These are phyloP conservation scores for Girardinus metallicus DNA, from an alignment of 2,797 vertebrate genomes.

Conservation along the genomic window DNA sequence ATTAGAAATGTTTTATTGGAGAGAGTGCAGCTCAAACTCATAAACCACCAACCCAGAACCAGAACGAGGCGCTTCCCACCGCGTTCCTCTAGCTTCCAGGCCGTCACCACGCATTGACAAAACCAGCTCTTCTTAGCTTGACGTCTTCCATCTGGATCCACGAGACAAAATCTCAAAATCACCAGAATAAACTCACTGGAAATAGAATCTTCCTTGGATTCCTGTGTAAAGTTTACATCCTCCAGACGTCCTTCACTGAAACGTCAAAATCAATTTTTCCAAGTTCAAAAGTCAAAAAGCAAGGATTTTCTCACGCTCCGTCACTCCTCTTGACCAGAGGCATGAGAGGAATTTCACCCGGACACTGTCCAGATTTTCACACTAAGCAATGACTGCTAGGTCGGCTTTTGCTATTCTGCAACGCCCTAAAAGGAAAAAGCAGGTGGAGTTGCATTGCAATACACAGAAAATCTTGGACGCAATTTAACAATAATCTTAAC, in stretches of 20 bases:
- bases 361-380: background rate
- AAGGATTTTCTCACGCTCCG: background rate
- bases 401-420: background rate
- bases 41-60: background rate
- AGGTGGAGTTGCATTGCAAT: background rate
- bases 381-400: background rate
- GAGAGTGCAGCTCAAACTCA: background rate
- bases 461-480: background rate
- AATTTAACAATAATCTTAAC: too few species aligned
- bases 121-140: background rate
- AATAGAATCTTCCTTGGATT: background rate
- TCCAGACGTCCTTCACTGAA: background rate
- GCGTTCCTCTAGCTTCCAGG: background rate
- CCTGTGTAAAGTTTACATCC: background rate
- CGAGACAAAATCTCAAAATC: background rate
- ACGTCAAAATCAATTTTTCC: background rate
- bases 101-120: background rate
- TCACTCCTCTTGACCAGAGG: background rate
- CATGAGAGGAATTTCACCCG: background rate
- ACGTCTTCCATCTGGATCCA: background rate
- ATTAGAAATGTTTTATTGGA: background rate
- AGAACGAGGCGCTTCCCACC: background rate
- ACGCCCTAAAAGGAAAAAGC: background rate
- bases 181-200: background rate
- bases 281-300: background rate